Evolutionary conservation across 2,888 invertebrate genomes (phyloP).

Genomic region (Mythimna lalbum): DNA sequence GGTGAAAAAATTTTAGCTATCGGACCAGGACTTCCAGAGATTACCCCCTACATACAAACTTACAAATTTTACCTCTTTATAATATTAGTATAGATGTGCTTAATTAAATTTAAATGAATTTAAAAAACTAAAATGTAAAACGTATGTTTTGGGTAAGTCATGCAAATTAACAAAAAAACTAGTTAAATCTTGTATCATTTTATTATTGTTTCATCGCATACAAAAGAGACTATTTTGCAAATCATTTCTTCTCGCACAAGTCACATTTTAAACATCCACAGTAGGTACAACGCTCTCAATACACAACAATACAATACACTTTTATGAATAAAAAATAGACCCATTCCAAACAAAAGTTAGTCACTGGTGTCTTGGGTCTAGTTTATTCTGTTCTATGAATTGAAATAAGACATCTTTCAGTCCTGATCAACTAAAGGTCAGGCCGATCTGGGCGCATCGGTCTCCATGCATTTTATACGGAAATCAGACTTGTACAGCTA

Average conservation of each 20-base stretch:
- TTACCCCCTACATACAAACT: no score
- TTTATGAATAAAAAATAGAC: slow-evolving; percentile 40
- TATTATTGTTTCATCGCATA: slow-evolving; percentile 75
- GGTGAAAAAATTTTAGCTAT: no score
- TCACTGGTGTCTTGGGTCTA: slow-evolving; percentile 29
- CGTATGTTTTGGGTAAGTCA: not conserved
- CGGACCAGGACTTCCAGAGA: no score
- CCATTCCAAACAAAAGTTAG: slow-evolving; percentile 38
- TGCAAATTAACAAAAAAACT: slow-evolving; percentile 12
- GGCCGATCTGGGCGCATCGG: no score
- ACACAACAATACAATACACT: slow-evolving; percentile 38
- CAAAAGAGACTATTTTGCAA: slow-evolving; percentile 76
- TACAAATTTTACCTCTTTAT: no score
- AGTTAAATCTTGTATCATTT: slow-evolving; percentile 56
- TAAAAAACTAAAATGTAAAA: not conserved
- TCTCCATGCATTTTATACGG: no score
- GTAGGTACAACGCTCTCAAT: slow-evolving; percentile 19
- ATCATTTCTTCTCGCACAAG: slow-evolving; percentile 63
- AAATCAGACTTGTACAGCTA: no score
- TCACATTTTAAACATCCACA: slow-evolving; percentile 23
- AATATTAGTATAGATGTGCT: not conserved
- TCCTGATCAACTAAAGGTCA: no score
- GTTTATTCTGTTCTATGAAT: not conserved
- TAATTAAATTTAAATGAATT: no score
- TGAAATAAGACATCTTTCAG: not conserved